Evolutionary conservation across 2,113 vertebrate species (phyloP).

Genomic region (Leucopsar rothschildi): DNA sequence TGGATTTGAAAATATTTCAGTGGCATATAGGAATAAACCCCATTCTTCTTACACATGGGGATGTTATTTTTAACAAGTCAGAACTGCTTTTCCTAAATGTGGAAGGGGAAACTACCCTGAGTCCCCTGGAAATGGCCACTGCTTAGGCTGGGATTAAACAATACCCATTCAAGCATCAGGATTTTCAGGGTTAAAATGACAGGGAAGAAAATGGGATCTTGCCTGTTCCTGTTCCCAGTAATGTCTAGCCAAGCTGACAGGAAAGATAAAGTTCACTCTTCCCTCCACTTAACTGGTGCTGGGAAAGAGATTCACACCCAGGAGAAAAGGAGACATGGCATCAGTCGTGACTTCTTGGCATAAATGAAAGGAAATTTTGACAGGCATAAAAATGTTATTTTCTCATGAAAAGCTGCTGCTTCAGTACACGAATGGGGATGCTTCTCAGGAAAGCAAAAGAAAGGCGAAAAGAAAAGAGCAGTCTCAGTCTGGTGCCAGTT

Average conservation of each 20-base stretch:
- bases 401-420: conserved; percentile 41
- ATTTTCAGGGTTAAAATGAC: conserved; percentile 37
- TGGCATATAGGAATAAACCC: background rate
- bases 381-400: conserved; percentile 66
- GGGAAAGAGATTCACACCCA: background rate
- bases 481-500: background rate
- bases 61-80: background rate
- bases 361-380: conserved; percentile 65
- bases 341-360: conserved; percentile 46
- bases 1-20: background rate
- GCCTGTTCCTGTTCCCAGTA: background rate
- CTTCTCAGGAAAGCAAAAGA: background rate
- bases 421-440: background rate
- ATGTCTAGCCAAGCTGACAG: conserved; percentile 50
- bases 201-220: conserved; percentile 16
- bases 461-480: background rate
- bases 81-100: background rate
- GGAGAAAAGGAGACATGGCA: conserved; percentile 47
- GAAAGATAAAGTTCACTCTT: conserved; percentile 43
- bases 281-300: conserved; percentile 19
- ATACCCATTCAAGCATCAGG: background rate
- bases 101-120: background rate
- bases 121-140: background rate
- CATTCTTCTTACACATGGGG: background rate
- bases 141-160: background rate